Conservation (phyloP, 2,888 invertebrate species). For the Polyommatus icarus region DNA sequence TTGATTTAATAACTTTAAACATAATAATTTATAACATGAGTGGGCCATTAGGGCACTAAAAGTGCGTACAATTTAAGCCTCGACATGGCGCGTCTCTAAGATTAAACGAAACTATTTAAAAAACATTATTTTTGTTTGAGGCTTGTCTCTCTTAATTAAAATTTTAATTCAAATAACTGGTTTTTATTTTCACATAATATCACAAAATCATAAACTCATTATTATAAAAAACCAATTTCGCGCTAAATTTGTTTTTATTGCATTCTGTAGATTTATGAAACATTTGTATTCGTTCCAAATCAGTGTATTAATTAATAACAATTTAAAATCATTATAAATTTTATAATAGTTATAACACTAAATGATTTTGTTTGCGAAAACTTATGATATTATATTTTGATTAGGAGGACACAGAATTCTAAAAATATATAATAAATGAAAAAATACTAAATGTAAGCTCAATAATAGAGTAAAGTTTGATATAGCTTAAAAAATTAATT, state of each 20-base stretch:
- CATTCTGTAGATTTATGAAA: conserved; percentile 20
- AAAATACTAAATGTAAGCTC: background rate
- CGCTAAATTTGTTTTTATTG: conserved; percentile 29
- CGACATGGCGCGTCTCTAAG: background rate
- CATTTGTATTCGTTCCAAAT: conserved; percentile 21
- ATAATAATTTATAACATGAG: too few relatives aligned
- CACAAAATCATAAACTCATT: background rate
- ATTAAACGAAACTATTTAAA: background rate
- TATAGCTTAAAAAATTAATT: too few relatives aligned
- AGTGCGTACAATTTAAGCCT: background rate
- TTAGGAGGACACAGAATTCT: background rate
- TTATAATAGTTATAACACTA: conserved; percentile 15
- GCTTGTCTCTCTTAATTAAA: background rate
- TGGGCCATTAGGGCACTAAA: background rate
- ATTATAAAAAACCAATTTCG: conserved; percentile 26
- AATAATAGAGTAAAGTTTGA: too few relatives aligned
- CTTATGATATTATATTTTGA: background rate
- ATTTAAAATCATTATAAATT: conserved; percentile 19
- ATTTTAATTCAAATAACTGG: conserved; percentile 20
- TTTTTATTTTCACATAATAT: conserved; percentile 10
- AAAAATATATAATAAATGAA: background rate
- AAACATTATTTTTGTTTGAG: background rate
- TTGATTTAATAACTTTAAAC: too few relatives aligned
- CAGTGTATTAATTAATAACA: conserved; percentile 13
- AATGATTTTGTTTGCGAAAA: conserved; percentile 21